These are phyloP conservation scores for Papilio machaon DNA, from an alignment of 1,140 invertebrate genomes.

Conservation along the genomic window DNA sequence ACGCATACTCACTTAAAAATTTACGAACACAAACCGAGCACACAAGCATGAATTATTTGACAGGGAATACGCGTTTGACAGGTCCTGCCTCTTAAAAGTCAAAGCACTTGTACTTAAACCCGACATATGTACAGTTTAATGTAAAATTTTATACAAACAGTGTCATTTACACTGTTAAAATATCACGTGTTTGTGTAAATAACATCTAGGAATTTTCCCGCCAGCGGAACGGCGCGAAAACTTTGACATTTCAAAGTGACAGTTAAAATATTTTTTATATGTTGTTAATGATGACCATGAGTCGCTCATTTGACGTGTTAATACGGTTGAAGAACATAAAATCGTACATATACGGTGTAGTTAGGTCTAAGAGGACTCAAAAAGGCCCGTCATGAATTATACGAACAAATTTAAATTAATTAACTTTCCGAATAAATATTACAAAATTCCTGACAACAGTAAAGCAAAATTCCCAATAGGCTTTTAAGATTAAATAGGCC, in stretches of 20 bases:
- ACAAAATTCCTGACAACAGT: constrained; percentile 26
- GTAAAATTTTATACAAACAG: constrained; percentile 15
- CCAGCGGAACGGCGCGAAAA: constrained; percentile 28
- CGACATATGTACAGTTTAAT: background rate
- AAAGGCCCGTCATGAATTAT: constrained; percentile 3
- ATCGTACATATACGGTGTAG: constrained; percentile 24
- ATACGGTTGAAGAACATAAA: constrained; percentile 23
- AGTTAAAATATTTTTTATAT: constrained; percentile 31
- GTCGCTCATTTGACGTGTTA: constrained; percentile 27
- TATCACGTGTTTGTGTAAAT: constrained; percentile 2
- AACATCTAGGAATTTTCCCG: constrained; percentile 10
- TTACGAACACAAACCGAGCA: background rate
- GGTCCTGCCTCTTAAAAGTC: background rate
- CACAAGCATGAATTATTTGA: background rate
- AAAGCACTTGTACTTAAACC: background rate
- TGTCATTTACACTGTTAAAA: constrained; percentile 4
- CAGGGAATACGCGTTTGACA: background rate
- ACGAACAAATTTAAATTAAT: constrained; percentile 25
- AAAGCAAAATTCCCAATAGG: constrained; percentile 3
- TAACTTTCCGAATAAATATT: background rate
- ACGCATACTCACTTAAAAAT: background rate
- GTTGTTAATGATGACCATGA: constrained; percentile 11
- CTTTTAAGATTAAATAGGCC: background rate
- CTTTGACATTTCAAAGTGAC: constrained; percentile 35
- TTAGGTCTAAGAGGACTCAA: background rate